phyloP scores from a whole-genome alignment of 1,140 invertebrate genomes.

The Pseudomyrmex dendroicus region DNA sequence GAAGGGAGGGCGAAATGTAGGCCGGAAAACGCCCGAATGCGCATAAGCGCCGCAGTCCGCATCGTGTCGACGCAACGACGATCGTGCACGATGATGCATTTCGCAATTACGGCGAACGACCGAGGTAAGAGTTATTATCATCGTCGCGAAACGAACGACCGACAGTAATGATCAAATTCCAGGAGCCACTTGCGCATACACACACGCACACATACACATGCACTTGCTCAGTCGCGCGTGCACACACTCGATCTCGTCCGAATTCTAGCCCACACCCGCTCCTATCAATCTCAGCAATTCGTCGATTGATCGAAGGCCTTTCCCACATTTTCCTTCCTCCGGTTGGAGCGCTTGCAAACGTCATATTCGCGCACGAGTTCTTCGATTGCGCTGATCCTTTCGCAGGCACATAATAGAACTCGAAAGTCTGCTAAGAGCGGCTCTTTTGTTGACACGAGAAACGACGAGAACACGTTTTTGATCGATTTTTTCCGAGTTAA shows the following conservation, averaged over 20 bases:
- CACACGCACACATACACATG: slow-evolving; percentile 21
- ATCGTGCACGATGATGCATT: slow-evolving; percentile 41
- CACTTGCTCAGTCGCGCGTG: slow-evolving; percentile 15
- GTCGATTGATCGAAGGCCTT: slow-evolving; percentile 27
- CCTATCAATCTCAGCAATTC: slow-evolving; percentile 33
- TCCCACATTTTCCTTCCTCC: slow-evolving; percentile 35
- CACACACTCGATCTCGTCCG: slow-evolving; percentile 16
- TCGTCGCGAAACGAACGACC: slow-evolving; percentile 43
- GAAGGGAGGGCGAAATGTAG: slow-evolving; percentile 5
- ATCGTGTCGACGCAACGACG: slow-evolving; percentile 16
- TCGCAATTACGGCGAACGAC: slow-evolving; percentile 53
- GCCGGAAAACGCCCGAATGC: background rate
- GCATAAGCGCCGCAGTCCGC: background rate
- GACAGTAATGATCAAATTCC: slow-evolving; percentile 54
- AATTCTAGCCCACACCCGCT: slow-evolving; percentile 17
- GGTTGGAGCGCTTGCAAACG: background rate
- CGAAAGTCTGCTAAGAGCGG: slow-evolving; percentile 20
- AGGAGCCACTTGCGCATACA: slow-evolving; percentile 31
- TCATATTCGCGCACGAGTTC: slow-evolving; percentile 1
- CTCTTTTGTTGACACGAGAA: slow-evolving; percentile 46
- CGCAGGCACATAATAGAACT: background rate
- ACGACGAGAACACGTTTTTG: slow-evolving; percentile 17
- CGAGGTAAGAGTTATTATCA: slow-evolving; percentile 50
- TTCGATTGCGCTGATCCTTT: slow-evolving; percentile 32
- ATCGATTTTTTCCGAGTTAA: background rate